These are phyloP conservation scores for Deroptyus accipitrinus DNA, from an alignment of 2,113 vertebrate genomes.

Conservation along the genomic window DNA sequence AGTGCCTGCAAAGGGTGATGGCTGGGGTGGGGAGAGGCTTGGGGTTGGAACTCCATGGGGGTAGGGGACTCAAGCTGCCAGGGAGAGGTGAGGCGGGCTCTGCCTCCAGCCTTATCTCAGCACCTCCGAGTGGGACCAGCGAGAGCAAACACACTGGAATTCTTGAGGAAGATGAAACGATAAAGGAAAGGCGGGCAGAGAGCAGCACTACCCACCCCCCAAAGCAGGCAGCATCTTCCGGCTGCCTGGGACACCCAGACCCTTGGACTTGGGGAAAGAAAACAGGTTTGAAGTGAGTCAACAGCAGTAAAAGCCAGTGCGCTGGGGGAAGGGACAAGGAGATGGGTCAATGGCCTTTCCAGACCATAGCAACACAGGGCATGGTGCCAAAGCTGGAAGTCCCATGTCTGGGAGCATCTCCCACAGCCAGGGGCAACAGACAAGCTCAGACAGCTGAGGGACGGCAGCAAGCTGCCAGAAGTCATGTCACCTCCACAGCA, in stretches of 20 bases:
- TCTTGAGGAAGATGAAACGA: slow-evolving; percentile 75
- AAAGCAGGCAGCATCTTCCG: slow-evolving; percentile 61
- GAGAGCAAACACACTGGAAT: slow-evolving; percentile 71
- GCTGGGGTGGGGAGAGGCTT: background rate
- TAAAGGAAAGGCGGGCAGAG: slow-evolving; percentile 60
- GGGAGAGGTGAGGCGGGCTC: slow-evolving; percentile 47
- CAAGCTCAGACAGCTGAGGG: background rate
- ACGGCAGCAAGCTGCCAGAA: background rate
- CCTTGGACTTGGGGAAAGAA: slow-evolving; percentile 75
- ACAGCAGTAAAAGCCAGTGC: slow-evolving; percentile 59
- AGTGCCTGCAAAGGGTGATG: background rate
- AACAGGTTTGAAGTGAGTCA: slow-evolving; percentile 70
- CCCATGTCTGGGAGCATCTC: background rate
- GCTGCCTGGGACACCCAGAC: slow-evolving; percentile 68
- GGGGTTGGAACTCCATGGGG: background rate
- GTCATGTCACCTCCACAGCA: background rate
- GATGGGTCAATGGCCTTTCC: slow-evolving; percentile 45
- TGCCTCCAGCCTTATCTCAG: slow-evolving; percentile 65
- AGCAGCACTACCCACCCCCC: slow-evolving; percentile 49
- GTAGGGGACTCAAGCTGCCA: background rate
- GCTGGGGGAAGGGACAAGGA: slow-evolving; percentile 56
- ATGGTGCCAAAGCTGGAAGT: background rate
- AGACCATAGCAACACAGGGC: background rate
- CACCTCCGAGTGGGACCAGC: slow-evolving; percentile 66
- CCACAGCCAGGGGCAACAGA: background rate